Percentiles rank a stretch among this genome's conserved stretches.
Evolutionary conservation across 92 coral and sea anemone species (phyloP).

Genomic region (Meandrina meandrites): DNA sequence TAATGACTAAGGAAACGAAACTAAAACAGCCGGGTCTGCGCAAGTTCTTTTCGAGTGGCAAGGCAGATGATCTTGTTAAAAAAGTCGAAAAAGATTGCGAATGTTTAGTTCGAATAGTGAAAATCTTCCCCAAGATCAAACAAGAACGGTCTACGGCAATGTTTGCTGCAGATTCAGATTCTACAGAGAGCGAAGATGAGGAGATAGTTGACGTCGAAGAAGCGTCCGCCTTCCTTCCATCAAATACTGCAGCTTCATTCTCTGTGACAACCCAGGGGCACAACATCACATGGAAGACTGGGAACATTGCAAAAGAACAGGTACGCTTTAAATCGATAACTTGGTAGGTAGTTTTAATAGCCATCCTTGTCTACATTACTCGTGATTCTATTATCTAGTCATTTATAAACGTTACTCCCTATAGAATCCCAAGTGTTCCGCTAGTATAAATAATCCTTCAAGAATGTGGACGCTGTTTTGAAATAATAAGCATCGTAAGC

Average conservation of each 20-base stretch:
- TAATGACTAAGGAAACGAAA: background rate
- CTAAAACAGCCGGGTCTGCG: background rate
- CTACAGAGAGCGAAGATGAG: background rate
- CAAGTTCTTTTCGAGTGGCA: constrained; percentile 3
- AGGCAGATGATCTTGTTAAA: background rate
- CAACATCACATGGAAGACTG: background rate
- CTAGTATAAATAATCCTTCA: no score
- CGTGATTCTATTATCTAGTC: background rate
- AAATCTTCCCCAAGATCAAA: background rate
- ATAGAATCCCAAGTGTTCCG: no score
- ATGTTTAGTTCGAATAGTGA: background rate
- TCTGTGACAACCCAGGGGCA: background rate
- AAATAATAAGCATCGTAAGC: no score
- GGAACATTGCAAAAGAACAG: background rate
- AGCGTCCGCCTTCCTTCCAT: background rate
- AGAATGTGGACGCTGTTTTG: no score
- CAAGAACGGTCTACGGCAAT: background rate
- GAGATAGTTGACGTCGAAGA: background rate
- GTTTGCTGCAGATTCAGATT: background rate
- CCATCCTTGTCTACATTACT: background rate
- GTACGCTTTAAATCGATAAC: background rate
- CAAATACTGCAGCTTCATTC: background rate
- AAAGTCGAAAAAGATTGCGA: background rate
- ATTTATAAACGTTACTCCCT: no score
- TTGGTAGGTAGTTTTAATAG: background rate